Evolutionary conservation across 1,140 invertebrate species (phyloP), one percentile per base, ranked within the genome.

Genomic region (Mylabris phalerata): DNA sequence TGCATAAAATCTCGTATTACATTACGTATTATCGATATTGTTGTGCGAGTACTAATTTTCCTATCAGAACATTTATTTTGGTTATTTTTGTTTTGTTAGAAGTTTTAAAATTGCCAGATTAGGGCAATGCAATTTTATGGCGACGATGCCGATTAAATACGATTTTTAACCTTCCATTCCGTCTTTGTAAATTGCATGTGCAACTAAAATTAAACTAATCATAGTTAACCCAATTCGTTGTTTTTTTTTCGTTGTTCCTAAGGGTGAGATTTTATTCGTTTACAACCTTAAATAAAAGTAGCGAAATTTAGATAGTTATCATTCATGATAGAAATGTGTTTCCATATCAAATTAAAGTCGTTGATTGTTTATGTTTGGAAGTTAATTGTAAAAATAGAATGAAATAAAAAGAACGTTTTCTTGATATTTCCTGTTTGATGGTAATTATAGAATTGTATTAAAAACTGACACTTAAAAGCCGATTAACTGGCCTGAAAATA

Each of bases 181-280:
- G 48, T 52, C 49, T 25, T 41, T 6, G 25, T 40, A 57, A 61
- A 61, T 61, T 54, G 60, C 60, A 61, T 61, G 60, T 43, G 46
- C 32, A 39, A 61, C 50, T 57, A 52, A 52, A 57, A 61, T 61
- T 61, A 61, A 48, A 56, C 45, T 48, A 56, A 56, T 56, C 51
- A 54, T 42, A 27, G 43, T 41, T 54, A 54, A 54, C 51, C 51
- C 42, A 54, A 54, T 54, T 52, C 45, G 43, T 52, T 43, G 19
- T 19, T 19, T 32, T 32, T 32, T 7, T 32, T 32, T 32, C 1
- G 32, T 7, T 32, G 4, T 32, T 32, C 7, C 7, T 32, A 4
- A 7, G 32, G 51, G 46, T 45, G 51, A 54, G 42, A 54, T 54
- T 46, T 44, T 54, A 38, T 42, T 32, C 26, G 42, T 27, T n/a